Base-by-base conservation (phyloP, 64 coral and sea anemone genomes). In the Dendrophyllia cribrosa region DNA sequence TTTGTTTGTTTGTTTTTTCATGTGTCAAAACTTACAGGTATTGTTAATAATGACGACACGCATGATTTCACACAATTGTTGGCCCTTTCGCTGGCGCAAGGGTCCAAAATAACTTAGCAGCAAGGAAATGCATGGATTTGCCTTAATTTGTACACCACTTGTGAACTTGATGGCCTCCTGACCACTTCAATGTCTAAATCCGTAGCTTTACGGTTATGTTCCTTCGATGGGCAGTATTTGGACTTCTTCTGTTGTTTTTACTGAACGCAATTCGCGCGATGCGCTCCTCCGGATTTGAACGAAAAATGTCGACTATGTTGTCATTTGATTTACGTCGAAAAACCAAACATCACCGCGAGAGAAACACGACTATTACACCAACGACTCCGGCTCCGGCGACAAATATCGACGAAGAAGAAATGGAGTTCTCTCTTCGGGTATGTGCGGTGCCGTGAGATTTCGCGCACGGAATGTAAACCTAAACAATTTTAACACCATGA, bases 391-490 rank as follows among this genome's bases (percentile, higher is more conserved):
- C 55, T 21, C 20, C 86, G 1, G 67, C 10, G 9, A 15, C 74
- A 48, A 69, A 48, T 3, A 45, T n/a, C 49, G 92, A 74, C 56
- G 87, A 96, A 80, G 95, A 96, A 63, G 95, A 93, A 16, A 80
- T 91, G 63, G 95, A 96, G 47, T 96, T 96, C 65, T 90, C 87
- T 55, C 91, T 96, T 24, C 63, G 91, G 52, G 95, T 96, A 50
- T 70, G 94, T 77, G 53, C 12, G 7, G 12, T 56, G 11, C 11
- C 34, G 0, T 55, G 45, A 70, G 9, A 6, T 59, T 62, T 16
- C 83, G 22, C n/a, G 47, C 45, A 51, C 45, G 44, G 15, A 79
- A 83, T 44, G 0, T 20, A 43, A 64, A 20, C 56, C 4, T 47
- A 13, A 56, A 72, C 70, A 34, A 48, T 15, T 10, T 72, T 49